Evolutionary conservation across 1,140 invertebrate genomes (phyloP).

Genomic region (Dendrolimus kikuchii): DNA sequence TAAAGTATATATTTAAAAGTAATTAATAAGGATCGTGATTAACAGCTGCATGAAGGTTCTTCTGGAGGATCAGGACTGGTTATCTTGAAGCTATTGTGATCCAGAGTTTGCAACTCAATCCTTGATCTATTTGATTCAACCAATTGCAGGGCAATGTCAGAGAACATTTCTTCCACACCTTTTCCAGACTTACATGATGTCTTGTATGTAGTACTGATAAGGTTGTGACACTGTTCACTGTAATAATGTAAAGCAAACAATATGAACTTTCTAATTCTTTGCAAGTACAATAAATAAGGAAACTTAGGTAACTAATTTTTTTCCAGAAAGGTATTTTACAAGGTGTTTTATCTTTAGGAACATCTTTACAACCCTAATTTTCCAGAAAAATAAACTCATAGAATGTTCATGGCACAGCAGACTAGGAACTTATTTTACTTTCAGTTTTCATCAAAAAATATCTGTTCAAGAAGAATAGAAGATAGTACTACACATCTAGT

Average conservation of each 20-base stretch:
- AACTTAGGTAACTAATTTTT: no score
- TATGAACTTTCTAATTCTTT: neutral
- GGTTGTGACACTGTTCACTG: slow-evolving; percentile 92
- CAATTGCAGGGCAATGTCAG: slow-evolving; percentile 86
- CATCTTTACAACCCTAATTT: no score
- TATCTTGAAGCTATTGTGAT: slow-evolving; percentile 85
- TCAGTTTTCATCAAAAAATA: no score
- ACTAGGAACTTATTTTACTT: no score
- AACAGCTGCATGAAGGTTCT: slow-evolving; percentile 80
- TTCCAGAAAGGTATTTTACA: no score
- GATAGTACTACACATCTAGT: no score
- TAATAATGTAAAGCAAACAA: slow-evolving; percentile 39
- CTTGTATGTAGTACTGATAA: slow-evolving; percentile 90
- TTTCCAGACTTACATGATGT: slow-evolving; percentile 92
- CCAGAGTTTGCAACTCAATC: slow-evolving; percentile 85
- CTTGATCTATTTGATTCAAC: slow-evolving; percentile 85
- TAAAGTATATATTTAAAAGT: slow-evolving; percentile 1
- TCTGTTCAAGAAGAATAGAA: no score
- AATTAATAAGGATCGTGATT: slow-evolving; percentile 7
- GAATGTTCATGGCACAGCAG: no score
- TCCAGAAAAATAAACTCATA: no score
- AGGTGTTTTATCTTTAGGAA: no score
- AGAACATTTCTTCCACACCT: slow-evolving; percentile 93
- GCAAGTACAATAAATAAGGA: no score
- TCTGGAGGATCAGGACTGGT: slow-evolving; percentile 76